Evolutionary conservation across 2,888 invertebrate species (phyloP).

Genomic region (Anthophora plumipes): DNA sequence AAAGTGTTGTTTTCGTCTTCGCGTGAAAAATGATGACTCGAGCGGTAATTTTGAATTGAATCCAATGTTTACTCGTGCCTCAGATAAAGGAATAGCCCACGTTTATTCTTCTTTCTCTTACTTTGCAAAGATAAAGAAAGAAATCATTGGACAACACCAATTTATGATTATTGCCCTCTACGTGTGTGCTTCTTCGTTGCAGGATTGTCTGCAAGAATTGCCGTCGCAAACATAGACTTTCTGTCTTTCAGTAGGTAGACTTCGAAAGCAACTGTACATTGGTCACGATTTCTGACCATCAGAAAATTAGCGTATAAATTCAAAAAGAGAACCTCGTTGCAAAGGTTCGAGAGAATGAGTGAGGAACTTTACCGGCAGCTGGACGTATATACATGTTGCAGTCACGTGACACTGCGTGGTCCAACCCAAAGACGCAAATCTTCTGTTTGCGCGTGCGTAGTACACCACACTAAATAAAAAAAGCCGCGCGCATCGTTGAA

Average conservation of each 20-base stretch:
- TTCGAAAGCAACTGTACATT: slow-evolving; percentile 24
- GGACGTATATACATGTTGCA: slow-evolving; percentile 67
- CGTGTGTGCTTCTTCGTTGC: background rate
- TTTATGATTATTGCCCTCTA: background rate
- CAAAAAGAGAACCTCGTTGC: slow-evolving; percentile 58
- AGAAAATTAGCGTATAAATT: slow-evolving; percentile 13
- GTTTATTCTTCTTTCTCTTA: background rate
- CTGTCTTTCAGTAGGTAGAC: background rate
- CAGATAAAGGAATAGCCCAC: background rate
- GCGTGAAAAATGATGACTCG: background rate
- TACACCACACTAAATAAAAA: slow-evolving; percentile 3
- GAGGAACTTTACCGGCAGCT: slow-evolving; percentile 64
- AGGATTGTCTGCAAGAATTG: background rate
- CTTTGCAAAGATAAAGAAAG: background rate
- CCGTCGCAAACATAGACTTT: background rate
- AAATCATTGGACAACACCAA: slow-evolving; percentile 1
- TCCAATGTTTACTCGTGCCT: background rate
- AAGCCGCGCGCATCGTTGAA: slow-evolving; percentile 24
- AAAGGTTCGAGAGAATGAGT: slow-evolving; percentile 73
- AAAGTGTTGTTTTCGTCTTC: background rate
- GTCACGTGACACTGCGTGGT: slow-evolving; percentile 53
- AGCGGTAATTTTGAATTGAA: background rate
- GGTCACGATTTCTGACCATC: slow-evolving; percentile 19
- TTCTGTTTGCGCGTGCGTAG: slow-evolving; percentile 5
- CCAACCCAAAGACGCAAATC: background rate